These are phyloP conservation scores for Lophotriccus pileatus DNA, from an alignment of 2,797 vertebrate genomes.

Conservation along the genomic window DNA sequence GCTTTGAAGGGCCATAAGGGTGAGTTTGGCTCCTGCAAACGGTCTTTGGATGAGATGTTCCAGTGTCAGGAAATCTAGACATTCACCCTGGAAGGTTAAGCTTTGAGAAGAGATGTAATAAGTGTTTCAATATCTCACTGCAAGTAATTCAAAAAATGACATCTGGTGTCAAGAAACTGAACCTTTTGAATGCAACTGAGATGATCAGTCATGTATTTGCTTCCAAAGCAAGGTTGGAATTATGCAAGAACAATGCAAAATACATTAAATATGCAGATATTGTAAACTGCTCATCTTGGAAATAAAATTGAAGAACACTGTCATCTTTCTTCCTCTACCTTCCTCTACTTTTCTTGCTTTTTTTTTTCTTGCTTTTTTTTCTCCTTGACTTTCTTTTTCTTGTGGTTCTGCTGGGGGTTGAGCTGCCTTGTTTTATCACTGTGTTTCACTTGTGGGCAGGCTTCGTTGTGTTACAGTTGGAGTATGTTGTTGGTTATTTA, in stretches of 20 bases:
- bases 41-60: background rate
- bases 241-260: background rate
- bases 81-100: background rate
- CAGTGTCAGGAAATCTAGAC: background rate
- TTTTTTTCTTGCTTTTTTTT: too few species aligned
- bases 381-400: background rate
- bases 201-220: background rate
- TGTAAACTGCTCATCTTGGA: background rate
- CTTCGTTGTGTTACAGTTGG: background rate
- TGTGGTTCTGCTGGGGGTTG: background rate
- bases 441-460: background rate
- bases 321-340: background rate
- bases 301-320: background rate
- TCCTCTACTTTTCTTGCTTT: background rate
- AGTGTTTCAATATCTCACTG: background rate
- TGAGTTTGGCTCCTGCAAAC: background rate
- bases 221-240: background rate
- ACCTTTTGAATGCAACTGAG: background rate
- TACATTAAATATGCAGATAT: background rate
- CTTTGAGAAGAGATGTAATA: background rate
- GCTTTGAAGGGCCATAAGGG: background rate
- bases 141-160: slow-evolving; percentile 52
- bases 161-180: background rate
- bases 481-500: background rate
- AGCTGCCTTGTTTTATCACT: background rate